Evolutionary conservation across 2,113 vertebrate species (phyloP).

Genomic region (Malaclemys terrapin): DNA sequence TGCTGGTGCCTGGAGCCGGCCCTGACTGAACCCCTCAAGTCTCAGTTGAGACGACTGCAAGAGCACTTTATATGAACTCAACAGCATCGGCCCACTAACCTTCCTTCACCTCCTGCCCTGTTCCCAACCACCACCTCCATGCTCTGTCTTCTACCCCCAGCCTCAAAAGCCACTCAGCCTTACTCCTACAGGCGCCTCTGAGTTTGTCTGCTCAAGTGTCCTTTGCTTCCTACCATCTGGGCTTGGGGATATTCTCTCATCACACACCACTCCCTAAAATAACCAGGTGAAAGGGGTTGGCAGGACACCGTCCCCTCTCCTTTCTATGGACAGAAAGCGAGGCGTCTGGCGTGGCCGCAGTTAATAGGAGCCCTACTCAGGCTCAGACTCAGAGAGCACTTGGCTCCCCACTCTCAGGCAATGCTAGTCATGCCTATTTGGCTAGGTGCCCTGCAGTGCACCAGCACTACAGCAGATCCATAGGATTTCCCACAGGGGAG

Average conservation of each 20-base stretch:
- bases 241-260: background rate
- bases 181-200: accelerated
- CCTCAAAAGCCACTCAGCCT: background rate
- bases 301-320: background rate
- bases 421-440: background rate
- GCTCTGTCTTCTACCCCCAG: background rate
- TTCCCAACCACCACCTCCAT: background rate
- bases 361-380: background rate
- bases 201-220: background rate
- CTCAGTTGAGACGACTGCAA: background rate
- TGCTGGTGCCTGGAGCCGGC: too few species aligned
- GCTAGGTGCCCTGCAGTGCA: background rate
- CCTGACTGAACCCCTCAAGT: background rate
- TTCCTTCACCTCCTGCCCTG: background rate
- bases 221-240: background rate
- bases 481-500: background rate
- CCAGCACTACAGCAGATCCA: background rate
- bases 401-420: background rate
- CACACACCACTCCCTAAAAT: background rate
- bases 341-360: background rate
- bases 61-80: background rate
- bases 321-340: background rate
- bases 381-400: background rate
- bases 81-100: background rate
- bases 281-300: accelerated